Base-by-base conservation (phyloP, 2,888 invertebrate species). In the Prosopocoilus inquinatus region DNA sequence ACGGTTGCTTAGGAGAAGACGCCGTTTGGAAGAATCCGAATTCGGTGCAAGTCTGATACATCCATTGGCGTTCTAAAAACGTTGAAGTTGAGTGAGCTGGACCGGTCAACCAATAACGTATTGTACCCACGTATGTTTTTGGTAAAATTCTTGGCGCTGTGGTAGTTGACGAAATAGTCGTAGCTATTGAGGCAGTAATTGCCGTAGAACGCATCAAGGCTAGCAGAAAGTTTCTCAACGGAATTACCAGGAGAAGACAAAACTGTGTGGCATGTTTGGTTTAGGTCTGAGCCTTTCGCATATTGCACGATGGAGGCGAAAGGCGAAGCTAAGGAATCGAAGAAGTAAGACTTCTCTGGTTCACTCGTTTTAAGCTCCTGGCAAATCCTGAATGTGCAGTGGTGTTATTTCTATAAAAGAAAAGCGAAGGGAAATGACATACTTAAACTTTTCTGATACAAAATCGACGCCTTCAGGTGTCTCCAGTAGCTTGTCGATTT, bases 21-120 rank as follows among this genome's bases (percentile, higher is more conserved):
- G 91, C 86, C 2, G 88, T 86, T 78, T 91, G 91, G 76, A 84
- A 92, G 81, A 87, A 93, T 50, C 92, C 94, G 73, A 85, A 93
- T 78, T 94, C 92, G 48, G 87, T 87, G 73, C 94, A 94, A 0
- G 90, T 91, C 77, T 94, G 93, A 73, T 89, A 92, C 1, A 80
- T 82, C 92, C 93, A 93, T 45, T 86, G 83, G 0, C 90, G 84
- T 73, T 39, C 66, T 65, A 50, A 43, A 59, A 5, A 38, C 13
- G 32, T 12, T 38, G n/a, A 11, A 50, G 34, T 3, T 16, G 3
- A 33, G 16, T 44, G 5, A 35, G 7, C 16, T 38, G 9, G 15
- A 5, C 43, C 5, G 20, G 20, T 45, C 43, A 9, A 15, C 12
- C 1, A 41, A 5, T 12, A 9, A n/a, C n/a, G n/a, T n/a, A n/a